Base-by-base conservation (phyloP, 2,888 invertebrate genomes). In the Malthinus seriepunctatus region DNA sequence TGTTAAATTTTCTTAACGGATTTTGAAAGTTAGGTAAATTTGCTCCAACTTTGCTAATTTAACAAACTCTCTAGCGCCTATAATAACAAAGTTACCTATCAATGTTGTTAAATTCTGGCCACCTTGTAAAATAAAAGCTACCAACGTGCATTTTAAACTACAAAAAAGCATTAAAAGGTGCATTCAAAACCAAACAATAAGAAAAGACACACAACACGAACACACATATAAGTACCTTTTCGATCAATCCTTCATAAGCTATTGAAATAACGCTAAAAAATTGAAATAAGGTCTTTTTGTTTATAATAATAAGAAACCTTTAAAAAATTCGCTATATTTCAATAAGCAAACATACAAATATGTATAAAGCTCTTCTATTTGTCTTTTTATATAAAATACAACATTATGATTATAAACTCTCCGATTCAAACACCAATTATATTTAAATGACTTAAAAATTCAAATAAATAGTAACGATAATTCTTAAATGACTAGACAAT, bases 281-380 rank as follows among this genome's bases (percentile, higher is more conserved):
- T 2, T 3, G 10, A 35, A 35, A 4, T n/a, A 10, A 35, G 10
- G n/a, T 35, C 10, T 7, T 2, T 35, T 23, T n/a, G 35, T 9
- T 2, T 35, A 10, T 2, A 35, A n/a, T 35, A n/a, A 35, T 35
- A 35, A 31, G 44, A 51, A 44, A 23, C 23, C 23, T 23, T 35
- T 51, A 57, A 33, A 56, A 56, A 63, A 57, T 61, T 52, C 38
- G 37, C 23, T 59, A 59, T 60, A 63, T 59, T 58, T 60, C 33
- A 49, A 52, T 23, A 54, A 60, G 53, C 56, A 61, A 63, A 57
- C 63, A 63, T 58, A 60, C 60, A 59, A 61, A 61, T 23, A 23
- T 53, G 56, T 56, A 56, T 50, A 61, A 61, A 56, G 61, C 61
- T 61, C 44, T 61, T 61, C 44, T 61, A 23, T 23, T 23, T 23